A percentile compares a stretch with the other conserved stretches of the same genome.
phyloP scores from a whole-genome alignment of 2,888 invertebrate genomes.

The Aphrophora alni region DNA sequence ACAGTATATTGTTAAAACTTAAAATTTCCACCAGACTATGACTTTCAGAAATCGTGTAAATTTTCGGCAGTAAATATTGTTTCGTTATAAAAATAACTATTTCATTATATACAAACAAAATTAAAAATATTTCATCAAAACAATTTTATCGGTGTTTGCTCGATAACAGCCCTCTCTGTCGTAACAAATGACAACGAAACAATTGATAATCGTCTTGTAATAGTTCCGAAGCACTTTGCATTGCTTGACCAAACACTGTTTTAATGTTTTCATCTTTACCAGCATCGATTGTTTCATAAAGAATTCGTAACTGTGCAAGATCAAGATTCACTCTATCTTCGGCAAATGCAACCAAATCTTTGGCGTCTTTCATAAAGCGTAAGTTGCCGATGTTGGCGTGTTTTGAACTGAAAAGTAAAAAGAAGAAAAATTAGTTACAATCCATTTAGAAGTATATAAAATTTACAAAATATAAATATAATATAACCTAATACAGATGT shows the following conservation, averaged over 20 bases:
- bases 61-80: too few species aligned
- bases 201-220: constrained; percentile 42
- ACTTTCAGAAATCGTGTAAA: too few species aligned
- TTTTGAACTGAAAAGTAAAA: neutral
- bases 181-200: constrained; percentile 40
- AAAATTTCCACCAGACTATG: too few species aligned
- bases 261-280: constrained; percentile 36
- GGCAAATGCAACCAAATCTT: constrained; percentile 39
- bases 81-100: neutral
- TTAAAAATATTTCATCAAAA: neutral
- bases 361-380: constrained; percentile 34
- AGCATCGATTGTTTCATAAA: constrained; percentile 38
- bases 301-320: constrained; percentile 36
- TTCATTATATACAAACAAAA: neutral
- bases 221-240: constrained; percentile 35
- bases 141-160: neutral
- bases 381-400: neutral
- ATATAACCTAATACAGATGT: too few species aligned
- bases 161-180: constrained; percentile 28
- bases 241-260: constrained; percentile 35
- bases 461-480: too few species aligned
- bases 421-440: too few species aligned
- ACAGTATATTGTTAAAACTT: too few species aligned
- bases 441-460: too few species aligned
- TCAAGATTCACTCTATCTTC: constrained; percentile 45